Base-by-base conservation (phyloP, 2,797 vertebrate species). In the Eulemur rubriventer region DNA sequence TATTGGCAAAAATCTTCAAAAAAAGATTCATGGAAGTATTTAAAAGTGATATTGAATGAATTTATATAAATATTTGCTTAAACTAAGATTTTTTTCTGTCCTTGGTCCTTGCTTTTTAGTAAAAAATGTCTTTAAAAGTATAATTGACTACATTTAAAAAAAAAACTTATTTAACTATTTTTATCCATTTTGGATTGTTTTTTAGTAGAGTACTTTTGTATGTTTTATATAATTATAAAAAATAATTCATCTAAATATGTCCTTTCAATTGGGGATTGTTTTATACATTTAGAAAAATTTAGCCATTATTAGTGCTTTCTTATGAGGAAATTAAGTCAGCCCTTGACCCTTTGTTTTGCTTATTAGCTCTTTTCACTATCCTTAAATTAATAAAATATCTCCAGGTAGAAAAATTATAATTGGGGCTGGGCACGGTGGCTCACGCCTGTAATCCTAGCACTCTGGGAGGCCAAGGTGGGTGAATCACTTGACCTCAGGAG, bases 141-240 rank as follows among this genome's bases (percentile, higher is more conserved):
- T 90, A 41, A 81, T n/a, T 16, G 7, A 63, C 28, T 89, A 3
- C 65, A 59, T 85, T 89, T 91, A 75, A n/a, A 63, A 16, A 63
- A 61, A 63, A 43, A 43, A 43, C 41, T 43, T 43, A 43, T 65
- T n/a, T 65, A 17, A 65, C 33, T 82, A 13, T 38, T 79, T 94
- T 82, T 75, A 43, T 79, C 13, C 3, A 80, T 93, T 90, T 79
- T 72, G 9, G 11, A 35, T 67, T 85, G 0, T 52, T 79, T 86
- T 87, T 41, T 46, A 79, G 20, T 24, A 33, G 59, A 88, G 43
- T 61, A 93, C 17, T 93, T 93, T n/a, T 72, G 1, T 43, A 28
- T 85, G 7, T 90, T 95, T 95, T 48, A 35, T 93, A 55, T 80
- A 89, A 12, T 91, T 93, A n/a, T 96, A 95, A 82, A 28, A 92